A percentile compares a stretch with the other conserved stretches of the same genome.
Conservation (phyloP, 1,140 invertebrate species). For the Ceratina japonica region DNA sequence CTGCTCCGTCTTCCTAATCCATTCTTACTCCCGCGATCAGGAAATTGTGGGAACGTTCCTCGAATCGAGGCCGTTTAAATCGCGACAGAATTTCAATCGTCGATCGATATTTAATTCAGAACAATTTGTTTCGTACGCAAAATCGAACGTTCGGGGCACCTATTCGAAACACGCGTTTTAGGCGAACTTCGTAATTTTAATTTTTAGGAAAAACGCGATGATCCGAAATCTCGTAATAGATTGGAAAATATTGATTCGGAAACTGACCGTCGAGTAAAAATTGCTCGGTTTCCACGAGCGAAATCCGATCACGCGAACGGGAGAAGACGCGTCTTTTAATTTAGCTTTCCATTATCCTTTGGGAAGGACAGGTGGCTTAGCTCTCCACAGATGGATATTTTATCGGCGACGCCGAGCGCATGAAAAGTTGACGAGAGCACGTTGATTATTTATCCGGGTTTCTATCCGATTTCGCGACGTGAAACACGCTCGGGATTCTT, state of each 20-base stretch:
- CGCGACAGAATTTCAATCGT: no score
- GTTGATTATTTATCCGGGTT: conserved; percentile 38
- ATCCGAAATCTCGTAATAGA: no score
- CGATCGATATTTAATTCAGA: no score
- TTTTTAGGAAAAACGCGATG: no score
- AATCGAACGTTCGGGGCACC: no score
- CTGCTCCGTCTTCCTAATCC: background rate
- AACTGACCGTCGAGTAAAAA: background rate
- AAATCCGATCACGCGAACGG: conserved; percentile 14
- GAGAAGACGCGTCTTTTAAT: conserved; percentile 24
- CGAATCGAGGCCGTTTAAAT: background rate
- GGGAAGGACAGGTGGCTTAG: conserved; percentile 1
- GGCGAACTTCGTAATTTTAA: no score
- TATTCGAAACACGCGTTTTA: no score
- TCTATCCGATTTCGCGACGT: background rate
- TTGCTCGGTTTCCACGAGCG: background rate
- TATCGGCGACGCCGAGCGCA: conserved; percentile 24
- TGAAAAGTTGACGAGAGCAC: conserved; percentile 43
- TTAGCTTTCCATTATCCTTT: conserved; percentile 44
- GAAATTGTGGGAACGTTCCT: background rate
- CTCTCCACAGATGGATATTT: conserved; percentile 26
- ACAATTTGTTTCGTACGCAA: no score
- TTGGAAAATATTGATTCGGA: background rate
- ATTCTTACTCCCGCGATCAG: background rate
- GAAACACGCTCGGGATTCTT: background rate